Base-by-base conservation (phyloP, 2,888 invertebrate species). In the Oligia fasciuncula region DNA sequence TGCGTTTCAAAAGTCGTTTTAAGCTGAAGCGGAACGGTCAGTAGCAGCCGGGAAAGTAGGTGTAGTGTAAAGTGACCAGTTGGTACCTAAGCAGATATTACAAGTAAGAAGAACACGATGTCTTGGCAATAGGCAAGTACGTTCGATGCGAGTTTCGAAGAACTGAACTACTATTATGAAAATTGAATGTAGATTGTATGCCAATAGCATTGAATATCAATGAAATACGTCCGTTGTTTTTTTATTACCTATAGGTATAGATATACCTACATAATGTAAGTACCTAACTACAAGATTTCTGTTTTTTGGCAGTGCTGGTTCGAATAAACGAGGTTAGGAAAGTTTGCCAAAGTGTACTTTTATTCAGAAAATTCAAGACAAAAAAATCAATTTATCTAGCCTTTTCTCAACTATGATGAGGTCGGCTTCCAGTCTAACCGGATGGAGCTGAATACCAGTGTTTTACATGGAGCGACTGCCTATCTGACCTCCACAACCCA, bases 1-100 rank as follows among this genome's bases (percentile, higher is more conserved):
- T 63, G 72, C 49, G 46, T 63, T 68, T 84, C 54, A 67, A 35
- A 66, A 54, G 46, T 68, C 49, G 35, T 78, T 57, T 57, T 63
- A 72, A 51, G 67, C 77, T 57, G 70, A 67, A 69, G 67, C 79
- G 67, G 35, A 49, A 63, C 40, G 57, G 62, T 57, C 79, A 63
- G 68, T 29, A 2, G 23, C 76, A 76, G 54, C 19, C 23, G 19
- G 40, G 2, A 29, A 67, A 63, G 40, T 43, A 6, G 23, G 29
- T 60, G 14, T 29, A 1, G 51, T 17, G 40, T 8, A 13, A 67
- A 67, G 67, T 67, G 65, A 60, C 49, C 57, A 60, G 13, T 29
- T 14, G 14, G 5, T 29, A 57, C 57, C 11, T 40, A 72, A 67
- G 51, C 54, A 65, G 13, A 65, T 57, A 19, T 57, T 65, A 60